phyloP scores from a whole-genome alignment of 2,113 vertebrate species.

The Paracanthobrama guichenoti region DNA sequence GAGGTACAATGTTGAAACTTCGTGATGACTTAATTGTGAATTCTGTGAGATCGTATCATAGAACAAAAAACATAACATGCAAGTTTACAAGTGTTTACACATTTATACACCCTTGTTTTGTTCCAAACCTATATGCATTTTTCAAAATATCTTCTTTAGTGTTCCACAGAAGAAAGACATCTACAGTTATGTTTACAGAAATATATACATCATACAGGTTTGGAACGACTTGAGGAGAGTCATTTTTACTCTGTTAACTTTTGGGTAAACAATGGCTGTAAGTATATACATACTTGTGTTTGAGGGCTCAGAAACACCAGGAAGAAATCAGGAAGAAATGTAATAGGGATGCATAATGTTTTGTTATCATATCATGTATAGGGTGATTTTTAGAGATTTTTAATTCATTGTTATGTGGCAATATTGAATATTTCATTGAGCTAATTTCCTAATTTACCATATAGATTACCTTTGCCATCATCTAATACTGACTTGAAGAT shows the following conservation, averaged over 20 bases:
- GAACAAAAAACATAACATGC: no score
- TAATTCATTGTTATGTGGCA: background rate
- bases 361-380: background rate
- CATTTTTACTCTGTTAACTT: no score
- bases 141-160: background rate
- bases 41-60: no score
- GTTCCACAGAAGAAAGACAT: background rate
- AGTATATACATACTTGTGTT: background rate
- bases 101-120: no score
- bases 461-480: background rate
- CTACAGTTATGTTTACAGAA: background rate
- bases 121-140: background rate
- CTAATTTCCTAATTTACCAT: background rate
- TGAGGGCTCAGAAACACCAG: background rate
- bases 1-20: no score
- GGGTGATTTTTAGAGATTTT: background rate
- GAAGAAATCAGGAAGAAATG: background rate
- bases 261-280: background rate
- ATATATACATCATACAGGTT: background rate
- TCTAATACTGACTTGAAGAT: background rate
- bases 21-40: no score
- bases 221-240: background rate
- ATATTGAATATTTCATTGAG: background rate
- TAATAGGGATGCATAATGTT: background rate
- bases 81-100: no score